phyloP scores from a whole-genome alignment of 2,113 vertebrate species.

The Anser brachyrhynchus region DNA sequence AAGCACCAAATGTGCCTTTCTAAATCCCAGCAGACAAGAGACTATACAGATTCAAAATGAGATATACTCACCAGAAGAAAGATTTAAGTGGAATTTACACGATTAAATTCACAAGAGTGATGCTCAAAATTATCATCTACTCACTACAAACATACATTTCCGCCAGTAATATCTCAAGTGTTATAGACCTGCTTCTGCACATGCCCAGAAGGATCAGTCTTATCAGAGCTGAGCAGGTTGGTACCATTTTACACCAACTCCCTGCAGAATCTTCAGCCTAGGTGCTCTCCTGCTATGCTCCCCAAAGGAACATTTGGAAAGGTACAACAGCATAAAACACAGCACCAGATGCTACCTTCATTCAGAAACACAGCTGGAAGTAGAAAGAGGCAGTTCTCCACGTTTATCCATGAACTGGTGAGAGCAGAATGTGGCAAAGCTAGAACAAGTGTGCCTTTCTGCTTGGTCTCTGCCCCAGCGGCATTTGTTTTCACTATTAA shows the following conservation, averaged over 20 bases:
- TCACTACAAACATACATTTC: not conserved
- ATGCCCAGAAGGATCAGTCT: not conserved
- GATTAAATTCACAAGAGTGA: not conserved
- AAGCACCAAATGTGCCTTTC: constrained; percentile 13
- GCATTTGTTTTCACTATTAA: not conserved
- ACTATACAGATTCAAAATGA: not conserved
- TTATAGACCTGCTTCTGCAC: not conserved
- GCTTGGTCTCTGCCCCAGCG: not conserved
- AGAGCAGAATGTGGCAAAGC: not conserved
- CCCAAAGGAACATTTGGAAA: not conserved
- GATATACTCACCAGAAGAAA: not conserved
- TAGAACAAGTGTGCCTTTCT: not conserved
- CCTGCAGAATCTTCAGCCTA: not conserved
- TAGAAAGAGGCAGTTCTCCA: not conserved
- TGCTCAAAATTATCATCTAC: not conserved
- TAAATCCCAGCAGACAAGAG: not conserved
- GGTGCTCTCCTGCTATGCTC: not conserved
- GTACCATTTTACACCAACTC: not conserved
- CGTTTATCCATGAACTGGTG: not conserved
- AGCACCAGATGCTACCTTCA: not conserved
- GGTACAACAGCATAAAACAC: not conserved
- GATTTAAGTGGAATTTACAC: not conserved
- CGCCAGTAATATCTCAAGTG: not conserved
- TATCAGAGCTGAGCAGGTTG: constrained; percentile 20
- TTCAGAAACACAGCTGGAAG: not conserved